Percentiles rank a stretch among this genome's conserved stretches.
phyloP scores from a whole-genome alignment of 2,113 vertebrate genomes.

The Geothlypis trichas region DNA sequence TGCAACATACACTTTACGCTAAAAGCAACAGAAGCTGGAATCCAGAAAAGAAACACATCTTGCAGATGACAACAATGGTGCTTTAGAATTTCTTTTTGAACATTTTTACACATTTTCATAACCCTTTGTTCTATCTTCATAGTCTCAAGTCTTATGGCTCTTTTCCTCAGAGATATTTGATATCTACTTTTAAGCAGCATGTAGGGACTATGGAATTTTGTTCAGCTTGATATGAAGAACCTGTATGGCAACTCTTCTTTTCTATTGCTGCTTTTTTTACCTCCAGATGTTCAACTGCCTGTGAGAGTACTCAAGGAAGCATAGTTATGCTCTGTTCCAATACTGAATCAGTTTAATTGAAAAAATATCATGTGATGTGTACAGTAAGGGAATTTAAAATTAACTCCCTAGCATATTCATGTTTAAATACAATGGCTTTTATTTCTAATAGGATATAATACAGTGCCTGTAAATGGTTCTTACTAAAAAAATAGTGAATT shows the following conservation, averaged over 20 bases:
- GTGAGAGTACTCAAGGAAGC: slow-evolving; percentile 34
- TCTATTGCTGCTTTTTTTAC: slow-evolving; percentile 3
- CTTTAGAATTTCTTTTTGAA: not conserved
- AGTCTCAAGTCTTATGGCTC: not conserved
- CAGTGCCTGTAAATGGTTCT: not conserved
- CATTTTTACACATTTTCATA: slow-evolving; percentile 5
- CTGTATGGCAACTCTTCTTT: not conserved
- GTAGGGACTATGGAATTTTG: not conserved
- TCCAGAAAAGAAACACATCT: not conserved
- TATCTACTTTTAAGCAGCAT: not conserved
- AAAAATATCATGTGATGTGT: slow-evolving; percentile 17
- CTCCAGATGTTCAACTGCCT: slow-evolving; percentile 57
- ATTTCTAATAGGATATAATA: not conserved
- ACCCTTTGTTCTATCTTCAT: not conserved
- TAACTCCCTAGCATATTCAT: not conserved
- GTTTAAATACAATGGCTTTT: not conserved
- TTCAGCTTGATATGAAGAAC: not conserved
- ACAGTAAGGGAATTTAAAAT: slow-evolving; percentile 36
- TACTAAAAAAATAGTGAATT: not conserved
- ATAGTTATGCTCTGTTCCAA: not conserved
- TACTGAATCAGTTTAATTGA: slow-evolving; percentile 47
- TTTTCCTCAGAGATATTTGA: not conserved
- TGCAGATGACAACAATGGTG: not conserved
- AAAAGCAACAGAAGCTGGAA: slow-evolving; percentile 17
- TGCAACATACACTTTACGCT: not conserved